These are phyloP conservation scores for Sylvicapra grimmia DNA, from an alignment of 2,113 vertebrate genomes.

Conservation along the genomic window DNA sequence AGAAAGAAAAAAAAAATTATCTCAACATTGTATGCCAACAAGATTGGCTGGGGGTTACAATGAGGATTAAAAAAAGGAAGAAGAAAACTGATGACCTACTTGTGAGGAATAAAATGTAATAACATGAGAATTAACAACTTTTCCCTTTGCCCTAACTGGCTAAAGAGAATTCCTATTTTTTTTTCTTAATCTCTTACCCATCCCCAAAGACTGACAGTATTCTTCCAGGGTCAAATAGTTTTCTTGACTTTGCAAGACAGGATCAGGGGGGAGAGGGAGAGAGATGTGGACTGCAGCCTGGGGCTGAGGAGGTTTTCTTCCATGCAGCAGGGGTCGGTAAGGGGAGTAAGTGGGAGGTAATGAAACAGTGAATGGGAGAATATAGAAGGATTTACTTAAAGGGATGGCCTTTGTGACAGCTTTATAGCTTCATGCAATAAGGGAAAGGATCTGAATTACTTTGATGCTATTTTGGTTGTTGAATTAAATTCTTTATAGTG, in stretches of 20 bases:
- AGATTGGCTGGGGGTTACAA: background rate
- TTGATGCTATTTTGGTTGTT: background rate
- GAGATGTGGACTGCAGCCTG: background rate
- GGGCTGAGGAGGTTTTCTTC: background rate
- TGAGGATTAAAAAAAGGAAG: background rate
- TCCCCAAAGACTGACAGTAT: background rate
- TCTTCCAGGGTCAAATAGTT: background rate
- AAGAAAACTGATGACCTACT: background rate
- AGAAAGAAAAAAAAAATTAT: background rate
- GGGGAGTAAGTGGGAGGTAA: background rate
- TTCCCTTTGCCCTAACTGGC: background rate
- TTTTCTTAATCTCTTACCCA: background rate
- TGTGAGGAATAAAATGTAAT: background rate
- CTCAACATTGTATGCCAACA: background rate
- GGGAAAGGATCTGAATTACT: background rate
- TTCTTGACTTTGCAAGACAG: background rate
- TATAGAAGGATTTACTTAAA: background rate
- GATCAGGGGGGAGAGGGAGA: background rate
- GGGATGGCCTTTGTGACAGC: background rate
- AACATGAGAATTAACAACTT: background rate
- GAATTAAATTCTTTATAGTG: background rate
- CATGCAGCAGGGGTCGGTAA: background rate
- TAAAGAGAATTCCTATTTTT: background rate
- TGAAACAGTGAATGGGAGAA: background rate
- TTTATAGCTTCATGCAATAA: background rate